Conservation (phyloP, 2,888 invertebrate species). For the Sinelater perroti region DNA sequence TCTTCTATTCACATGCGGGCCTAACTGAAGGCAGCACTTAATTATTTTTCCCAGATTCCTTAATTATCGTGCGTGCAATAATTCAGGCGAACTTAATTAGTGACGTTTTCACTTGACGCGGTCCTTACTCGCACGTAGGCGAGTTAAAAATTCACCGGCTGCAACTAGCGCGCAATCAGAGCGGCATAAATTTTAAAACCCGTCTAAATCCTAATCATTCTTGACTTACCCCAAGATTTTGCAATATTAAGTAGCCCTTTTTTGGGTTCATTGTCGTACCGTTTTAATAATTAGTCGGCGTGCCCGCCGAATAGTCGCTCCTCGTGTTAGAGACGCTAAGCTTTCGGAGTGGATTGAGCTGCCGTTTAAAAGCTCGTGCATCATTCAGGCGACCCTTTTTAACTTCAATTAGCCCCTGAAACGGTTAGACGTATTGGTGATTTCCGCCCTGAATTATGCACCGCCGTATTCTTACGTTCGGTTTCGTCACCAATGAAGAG, state of each 20-base stretch:
- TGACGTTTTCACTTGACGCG: constrained; percentile 4
- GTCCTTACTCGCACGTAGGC: constrained; percentile 8
- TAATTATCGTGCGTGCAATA: too few species aligned
- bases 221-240: constrained; percentile 39
- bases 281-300: constrained; percentile 55
- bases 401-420: constrained; percentile 56
- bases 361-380: constrained; percentile 54
- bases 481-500: constrained; percentile 22
- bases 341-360: constrained; percentile 43
- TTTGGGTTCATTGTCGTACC: constrained; percentile 52
- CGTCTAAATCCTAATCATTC: constrained; percentile 41
- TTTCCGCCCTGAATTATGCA: constrained; percentile 49
- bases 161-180: constrained; percentile 37
- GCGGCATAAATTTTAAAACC: constrained; percentile 38
- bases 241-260: constrained; percentile 52
- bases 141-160: constrained; percentile 29
- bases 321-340: constrained; percentile 47
- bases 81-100: constrained; percentile 15
- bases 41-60: too few species aligned
- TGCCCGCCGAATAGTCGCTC: constrained; percentile 46
- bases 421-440: constrained; percentile 54
- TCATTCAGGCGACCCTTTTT: constrained; percentile 59
- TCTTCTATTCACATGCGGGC: too few species aligned
- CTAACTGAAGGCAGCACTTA: too few species aligned
- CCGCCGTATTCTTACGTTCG: constrained; percentile 31